Evolutionary conservation across 1,140 invertebrate species (phyloP), one percentile per base, ranked within the genome.

Genomic region (Heliothis subflexa): DNA sequence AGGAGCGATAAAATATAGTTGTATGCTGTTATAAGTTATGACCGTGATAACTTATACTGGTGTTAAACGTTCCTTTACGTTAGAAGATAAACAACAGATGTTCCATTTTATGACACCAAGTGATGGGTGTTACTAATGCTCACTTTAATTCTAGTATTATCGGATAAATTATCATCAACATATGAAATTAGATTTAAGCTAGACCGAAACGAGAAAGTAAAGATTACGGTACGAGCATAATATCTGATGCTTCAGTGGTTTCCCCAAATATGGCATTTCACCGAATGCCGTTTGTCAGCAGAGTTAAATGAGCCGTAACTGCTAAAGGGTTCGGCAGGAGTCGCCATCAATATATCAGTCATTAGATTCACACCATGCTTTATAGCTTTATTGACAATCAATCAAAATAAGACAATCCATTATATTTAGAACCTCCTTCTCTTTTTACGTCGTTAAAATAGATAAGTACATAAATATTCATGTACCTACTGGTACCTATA

Each of bases 1-100:
- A 40, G 62, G 49, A 62, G 16, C 62, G 59, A 79, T 70, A 79
- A 68, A 64, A 50, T 64, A 74, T 74, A 59, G 18, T 16, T 10
- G 16, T 59, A 74, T 28, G 55, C 14, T 61, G 40, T 61, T 70
- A 40, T 62, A 70, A 70, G 66, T 70, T 70, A 70, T 70, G 47
- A 28, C 33, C 50, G 21, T 52, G 9, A 70, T 49, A 70, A 49
- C 21, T 70, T 66, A 66, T 66, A 16, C 40, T 47, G 40, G 12
- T 66, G 40, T 66, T 66, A 45, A 64, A 66, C 62, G 62, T 66
- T 47, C 16, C 14, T 47, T 45, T 49, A 66, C 16, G 18, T 66
- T 66, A 66, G 40, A 12, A n/a, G 40, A 47, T 66, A 47, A 47
- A 40, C 13, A 18, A 66, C 62, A 66, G 62, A 40, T 66, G 40